phyloP scores from a whole-genome alignment of 2,797 vertebrate species.

The Chiloscyllium punctatum region DNA sequence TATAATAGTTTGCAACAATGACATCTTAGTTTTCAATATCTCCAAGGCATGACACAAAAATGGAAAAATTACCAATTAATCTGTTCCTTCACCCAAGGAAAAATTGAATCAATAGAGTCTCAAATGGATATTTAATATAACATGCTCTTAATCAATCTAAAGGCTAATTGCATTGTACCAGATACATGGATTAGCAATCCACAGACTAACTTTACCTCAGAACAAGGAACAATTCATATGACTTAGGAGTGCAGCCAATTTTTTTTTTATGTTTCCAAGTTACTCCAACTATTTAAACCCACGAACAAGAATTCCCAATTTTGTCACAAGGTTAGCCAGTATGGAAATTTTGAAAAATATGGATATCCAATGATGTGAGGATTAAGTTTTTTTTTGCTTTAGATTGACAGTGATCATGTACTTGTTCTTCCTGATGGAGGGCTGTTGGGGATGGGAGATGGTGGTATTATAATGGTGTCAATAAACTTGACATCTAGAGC shows the following conservation, averaged over 20 bases:
- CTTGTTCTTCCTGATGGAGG: no score
- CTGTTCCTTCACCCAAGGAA: not conserved
- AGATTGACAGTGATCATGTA: not conserved
- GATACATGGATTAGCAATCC: not conserved
- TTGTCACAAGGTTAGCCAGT: not conserved
- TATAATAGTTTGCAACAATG: not conserved
- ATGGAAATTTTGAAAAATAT: not conserved
- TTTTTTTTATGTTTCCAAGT: not conserved
- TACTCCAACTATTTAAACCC: not conserved
- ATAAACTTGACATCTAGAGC: no score
- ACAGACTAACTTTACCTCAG: not conserved
- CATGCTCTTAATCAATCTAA: not conserved
- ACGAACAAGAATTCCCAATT: not conserved
- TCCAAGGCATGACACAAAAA: not conserved
- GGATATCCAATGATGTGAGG: not conserved
- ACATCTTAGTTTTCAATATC: not conserved
- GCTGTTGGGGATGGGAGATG: no score
- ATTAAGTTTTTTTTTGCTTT: not conserved
- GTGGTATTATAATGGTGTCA: no score
- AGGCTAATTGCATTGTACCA: not conserved
- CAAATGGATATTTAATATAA: conserved; percentile 22
- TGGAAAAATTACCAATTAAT: not conserved
- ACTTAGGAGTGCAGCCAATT: not conserved
- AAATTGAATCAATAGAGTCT: not conserved
- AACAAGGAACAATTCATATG: not conserved